Percentiles rank a stretch among this genome's conserved stretches.
Conservation (phyloP, 2,888 invertebrate genomes). For the Lasioglossum lativentre region DNA sequence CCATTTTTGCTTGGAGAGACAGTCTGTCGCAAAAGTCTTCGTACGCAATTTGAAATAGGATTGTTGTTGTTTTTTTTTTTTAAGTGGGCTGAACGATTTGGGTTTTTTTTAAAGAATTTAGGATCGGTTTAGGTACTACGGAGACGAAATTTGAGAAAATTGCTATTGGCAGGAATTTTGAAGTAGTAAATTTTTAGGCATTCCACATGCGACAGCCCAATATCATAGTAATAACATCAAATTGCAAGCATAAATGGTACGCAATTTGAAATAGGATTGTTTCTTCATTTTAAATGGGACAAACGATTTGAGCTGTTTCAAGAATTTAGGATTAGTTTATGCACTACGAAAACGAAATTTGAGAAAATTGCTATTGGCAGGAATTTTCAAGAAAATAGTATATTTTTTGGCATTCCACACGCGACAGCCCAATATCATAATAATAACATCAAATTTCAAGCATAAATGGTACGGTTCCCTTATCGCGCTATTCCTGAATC, state of each 20-base stretch:
- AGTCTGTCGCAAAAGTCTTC: neutral
- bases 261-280: no score
- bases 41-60: no score
- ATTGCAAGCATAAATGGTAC: neutral
- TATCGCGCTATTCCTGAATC: neutral
- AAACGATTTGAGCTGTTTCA: no score
- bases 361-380: no score
- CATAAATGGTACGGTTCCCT: neutral
- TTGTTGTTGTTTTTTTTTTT: no score
- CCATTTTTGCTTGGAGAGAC: neutral
- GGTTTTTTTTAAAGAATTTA: neutral
- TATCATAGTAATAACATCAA: neutral
- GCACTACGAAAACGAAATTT: neutral
- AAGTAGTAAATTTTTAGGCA: no score
- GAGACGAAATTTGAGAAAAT: neutral
- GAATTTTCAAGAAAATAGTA: no score
- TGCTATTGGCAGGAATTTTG: no score
- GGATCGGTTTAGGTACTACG: no score
- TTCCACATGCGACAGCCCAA: neutral
- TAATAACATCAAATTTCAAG: neutral
- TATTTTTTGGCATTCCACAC: neutral
- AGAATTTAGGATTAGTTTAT: neutral
- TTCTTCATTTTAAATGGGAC: no score
- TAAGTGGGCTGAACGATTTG: no score
- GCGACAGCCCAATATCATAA: neutral